Conservation (phyloP, 2,113 vertebrate species). For the Datnioides undecimradiatus region DNA sequence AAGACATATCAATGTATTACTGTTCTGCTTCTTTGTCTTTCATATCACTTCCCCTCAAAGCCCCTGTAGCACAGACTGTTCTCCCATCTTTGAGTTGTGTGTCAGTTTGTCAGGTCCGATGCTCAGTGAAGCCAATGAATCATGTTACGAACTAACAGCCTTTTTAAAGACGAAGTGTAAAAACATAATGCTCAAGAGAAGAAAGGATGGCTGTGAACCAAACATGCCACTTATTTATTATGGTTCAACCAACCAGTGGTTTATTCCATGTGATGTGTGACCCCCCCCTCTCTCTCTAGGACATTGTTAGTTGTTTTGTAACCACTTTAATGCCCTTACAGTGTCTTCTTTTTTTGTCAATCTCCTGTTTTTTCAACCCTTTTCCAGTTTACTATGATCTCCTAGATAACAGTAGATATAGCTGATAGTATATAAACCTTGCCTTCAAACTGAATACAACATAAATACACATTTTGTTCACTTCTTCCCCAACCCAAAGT, state of each 20-base stretch:
- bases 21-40: slow-evolving; percentile 70
- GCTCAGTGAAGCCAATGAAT: slow-evolving; percentile 33
- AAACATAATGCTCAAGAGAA: slow-evolving; percentile 1
- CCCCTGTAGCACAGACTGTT: slow-evolving; percentile 47
- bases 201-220: slow-evolving; percentile 53
- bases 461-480: slow-evolving; percentile 5
- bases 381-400: slow-evolving; percentile 5
- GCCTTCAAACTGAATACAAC: slow-evolving; percentile 36
- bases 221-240: slow-evolving; percentile 62
- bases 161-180: slow-evolving; percentile 44
- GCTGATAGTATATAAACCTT: neutral
- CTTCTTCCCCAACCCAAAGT: neutral
- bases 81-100: slow-evolving; percentile 29
- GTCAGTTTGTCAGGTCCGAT: slow-evolving; percentile 29
- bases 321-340: slow-evolving; percentile 3
- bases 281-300: slow-evolving; percentile 11
- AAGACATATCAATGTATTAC: slow-evolving; percentile 62
- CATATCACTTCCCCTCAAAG: slow-evolving; percentile 55
- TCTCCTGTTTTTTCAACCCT: neutral
- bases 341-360: neutral
- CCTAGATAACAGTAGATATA: slow-evolving; percentile 1
- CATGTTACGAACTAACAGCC: slow-evolving; percentile 37
- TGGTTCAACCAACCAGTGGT: slow-evolving; percentile 29
- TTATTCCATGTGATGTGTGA: slow-evolving; percentile 24
- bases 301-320: slow-evolving; percentile 27